Base-by-base conservation (phyloP, 1,140 invertebrate genomes). In the Drosophila eugracilis region DNA sequence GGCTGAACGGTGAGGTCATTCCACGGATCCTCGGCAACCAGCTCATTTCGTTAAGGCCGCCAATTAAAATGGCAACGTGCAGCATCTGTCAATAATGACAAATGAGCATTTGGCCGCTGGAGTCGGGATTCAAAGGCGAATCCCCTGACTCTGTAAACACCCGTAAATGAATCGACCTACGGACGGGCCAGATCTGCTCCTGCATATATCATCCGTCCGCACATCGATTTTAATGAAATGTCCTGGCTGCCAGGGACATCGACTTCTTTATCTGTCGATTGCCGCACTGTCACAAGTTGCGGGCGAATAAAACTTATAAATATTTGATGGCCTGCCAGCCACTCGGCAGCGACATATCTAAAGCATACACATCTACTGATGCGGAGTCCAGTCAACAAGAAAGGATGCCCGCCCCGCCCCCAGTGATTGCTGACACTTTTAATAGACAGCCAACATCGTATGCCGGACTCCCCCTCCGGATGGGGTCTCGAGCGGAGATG, bases 51-150 rank as follows among this genome's bases (percentile, higher is more conserved):
- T 78, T 58, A 81, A 88, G 76, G 81, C 71, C 75, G 84, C 84
- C 83, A 88, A 88, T 88, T 88, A 88, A 88, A 88, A 83, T 78
- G 84, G 83, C 75, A 88, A 88, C 83, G 66, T 70, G 66, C 78
- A 53, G 70, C 84, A 73, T 88, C 83, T 88, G 83, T 88, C 83
- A 88, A 88, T 88, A 88, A 88, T 88, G 83, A 88, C 83, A 88
- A 83, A 88, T 88, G 83, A 71, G 71, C 81, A 86, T 88, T 88
- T 88, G 53, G 66, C 66, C 84, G 69, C 65, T 21, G 24, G 19
- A 50, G 37, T 10, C 42, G 22, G 15, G 32, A 26, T 30, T 72
- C 69, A 72, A 72, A 72, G 57, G 69, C 28, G 36, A 19, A 26
- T 12, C 7, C 3, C 30, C 30, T 21, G 30, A 32, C 63, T 67